Base-by-base conservation (phyloP, 2,888 invertebrate species). In the Limenitis camilla region DNA sequence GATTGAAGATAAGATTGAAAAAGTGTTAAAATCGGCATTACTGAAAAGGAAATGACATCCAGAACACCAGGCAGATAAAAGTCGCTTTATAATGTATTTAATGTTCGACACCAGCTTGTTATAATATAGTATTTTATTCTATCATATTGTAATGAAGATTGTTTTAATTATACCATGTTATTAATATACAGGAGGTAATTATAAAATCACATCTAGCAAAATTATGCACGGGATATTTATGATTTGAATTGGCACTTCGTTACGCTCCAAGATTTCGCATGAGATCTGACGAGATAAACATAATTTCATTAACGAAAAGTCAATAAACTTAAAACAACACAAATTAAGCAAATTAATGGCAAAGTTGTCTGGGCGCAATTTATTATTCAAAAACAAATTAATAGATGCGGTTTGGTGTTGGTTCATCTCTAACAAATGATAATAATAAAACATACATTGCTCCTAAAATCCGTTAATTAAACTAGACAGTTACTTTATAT, bases 281-380 rank as follows among this genome's bases (percentile, higher is more conserved):
- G 39, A 47, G 53, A 56, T 56, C 47, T 38, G 35, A 43, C 47
- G 35, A 53, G 57, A 52, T 46, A 51, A 39, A 47, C 30, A 43
- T 45, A 55, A 53, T 60, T 48, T 56, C 51, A 59, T 59, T 56
- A 58, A 61, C 59, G 67, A 68, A 58, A 59, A 69, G 63, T 63
- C 66, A 71, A 75, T 71, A 69, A 72, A 71, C 65, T 64, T 63
- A 66, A 72, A 72, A 71, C 73, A 74, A 73, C 64, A 66, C 61
- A 44, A 44, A 68, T 69, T 56, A 47, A 43, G 28, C 48, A 51
- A 51, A 51, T 54, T 54, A 54, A 45, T 51, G 30, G 74, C 73
- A 42, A 33, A 40, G 30, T 43, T 35, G 45, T 35, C 49, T 46
- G 49, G 39, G 45, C 45, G 41, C 41, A 49, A 41, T 50, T 50